A percentile compares a stretch with the other conserved stretches of the same genome.
phyloP scores from a whole-genome alignment of 2,888 invertebrate species.

The Cantharis flavilabris region DNA sequence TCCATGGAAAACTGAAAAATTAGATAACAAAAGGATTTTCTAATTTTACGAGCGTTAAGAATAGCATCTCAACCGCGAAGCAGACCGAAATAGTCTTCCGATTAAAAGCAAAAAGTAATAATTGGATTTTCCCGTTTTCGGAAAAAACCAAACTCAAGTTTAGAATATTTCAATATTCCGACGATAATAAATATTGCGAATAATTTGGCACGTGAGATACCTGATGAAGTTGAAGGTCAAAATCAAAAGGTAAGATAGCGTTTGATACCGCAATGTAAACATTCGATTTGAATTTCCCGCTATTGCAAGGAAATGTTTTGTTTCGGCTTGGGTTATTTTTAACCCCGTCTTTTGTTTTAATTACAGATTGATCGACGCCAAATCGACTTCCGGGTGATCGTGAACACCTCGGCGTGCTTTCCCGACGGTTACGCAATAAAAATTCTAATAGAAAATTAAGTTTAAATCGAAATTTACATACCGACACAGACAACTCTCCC shows the following conservation, averaged over 20 bases:
- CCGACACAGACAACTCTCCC: slow-evolving; percentile 49
- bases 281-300: not conserved
- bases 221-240: not conserved
- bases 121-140: not conserved
- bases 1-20: not conserved
- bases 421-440: not conserved
- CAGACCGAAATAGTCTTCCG: not conserved
- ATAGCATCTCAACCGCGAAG: not conserved
- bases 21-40: slow-evolving; percentile 1
- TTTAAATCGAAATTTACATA: slow-evolving; percentile 38
- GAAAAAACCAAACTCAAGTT: not conserved
- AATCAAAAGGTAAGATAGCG: not conserved
- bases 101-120: not conserved
- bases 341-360: not conserved
- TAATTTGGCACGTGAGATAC: not conserved
- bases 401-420: not conserved
- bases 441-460: not conserved
- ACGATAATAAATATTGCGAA: not conserved
- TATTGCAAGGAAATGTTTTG: not conserved
- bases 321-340: not conserved
- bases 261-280: not conserved
- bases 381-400: not conserved
- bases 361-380: not conserved
- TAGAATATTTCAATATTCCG: not conserved
- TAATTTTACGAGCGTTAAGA: not conserved